Percentiles rank a stretch among this genome's conserved stretches.
These are phyloP conservation scores for Colaptes auratus DNA, from an alignment of 2,113 vertebrate genomes.

Conservation along the genomic window DNA sequence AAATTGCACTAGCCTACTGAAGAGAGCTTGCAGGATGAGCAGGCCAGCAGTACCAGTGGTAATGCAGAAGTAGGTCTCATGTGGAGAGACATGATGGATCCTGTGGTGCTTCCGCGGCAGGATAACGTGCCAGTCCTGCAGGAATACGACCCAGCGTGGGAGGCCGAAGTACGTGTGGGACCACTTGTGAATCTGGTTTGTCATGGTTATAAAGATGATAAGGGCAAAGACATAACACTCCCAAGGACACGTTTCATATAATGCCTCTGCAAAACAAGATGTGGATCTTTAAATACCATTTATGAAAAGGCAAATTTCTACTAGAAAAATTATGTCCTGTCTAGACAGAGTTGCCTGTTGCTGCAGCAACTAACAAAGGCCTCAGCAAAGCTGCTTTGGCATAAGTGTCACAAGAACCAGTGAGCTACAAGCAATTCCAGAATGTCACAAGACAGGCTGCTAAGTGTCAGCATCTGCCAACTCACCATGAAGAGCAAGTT, in stretches of 20 bases:
- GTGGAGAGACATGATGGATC: constrained; percentile 95
- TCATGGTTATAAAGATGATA: constrained; percentile 92
- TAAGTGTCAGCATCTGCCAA: background rate
- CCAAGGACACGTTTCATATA: constrained; percentile 86
- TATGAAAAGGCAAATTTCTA: background rate
- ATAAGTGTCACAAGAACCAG: background rate
- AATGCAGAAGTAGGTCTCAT: constrained; percentile 99
- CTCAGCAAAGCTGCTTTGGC: background rate
- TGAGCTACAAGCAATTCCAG: background rate
- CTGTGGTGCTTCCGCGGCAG: constrained; percentile 95
- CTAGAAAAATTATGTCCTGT: background rate
- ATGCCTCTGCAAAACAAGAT: constrained; percentile 77
- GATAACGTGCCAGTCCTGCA: constrained; percentile 95
- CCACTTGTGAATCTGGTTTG: constrained; percentile 99
- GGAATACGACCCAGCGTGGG: constrained; percentile 87
- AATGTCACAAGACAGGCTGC: background rate
- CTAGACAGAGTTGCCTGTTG: background rate
- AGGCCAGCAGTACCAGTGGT: constrained; percentile 85
- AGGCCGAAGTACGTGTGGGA: constrained; percentile 97
- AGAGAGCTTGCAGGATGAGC: background rate
- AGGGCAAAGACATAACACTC: constrained; percentile 93
- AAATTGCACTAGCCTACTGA: background rate
- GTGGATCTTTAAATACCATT: background rate
- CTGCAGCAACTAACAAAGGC: background rate
- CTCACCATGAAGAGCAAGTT: background rate